These are phyloP conservation scores for Pocota personata DNA, from an alignment of 2,888 invertebrate species.

Conservation along the genomic window DNA sequence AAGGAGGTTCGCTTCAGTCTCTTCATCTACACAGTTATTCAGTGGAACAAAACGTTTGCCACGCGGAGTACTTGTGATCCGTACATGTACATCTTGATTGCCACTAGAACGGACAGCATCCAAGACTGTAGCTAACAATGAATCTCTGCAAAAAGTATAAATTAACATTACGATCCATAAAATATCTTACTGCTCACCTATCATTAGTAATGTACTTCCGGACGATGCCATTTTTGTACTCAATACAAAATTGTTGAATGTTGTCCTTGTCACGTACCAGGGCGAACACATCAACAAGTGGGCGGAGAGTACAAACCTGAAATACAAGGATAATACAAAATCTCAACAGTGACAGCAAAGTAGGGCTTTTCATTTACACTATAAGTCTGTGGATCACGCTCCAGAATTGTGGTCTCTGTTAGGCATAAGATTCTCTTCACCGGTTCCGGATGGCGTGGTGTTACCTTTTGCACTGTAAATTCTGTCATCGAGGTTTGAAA, in stretches of 20 bases:
- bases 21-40: slow-evolving; percentile 96
- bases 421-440: slow-evolving; percentile 95
- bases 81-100: slow-evolving; percentile 97
- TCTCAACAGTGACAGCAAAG: not conserved
- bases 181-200: slow-evolving; percentile 84
- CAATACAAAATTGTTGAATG: slow-evolving; percentile 96
- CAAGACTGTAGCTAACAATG: slow-evolving; percentile 95
- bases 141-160: too few relatives aligned
- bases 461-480: slow-evolving; percentile 97
- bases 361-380: slow-evolving; percentile 83
- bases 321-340: not conserved
- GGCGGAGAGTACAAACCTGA: slow-evolving; percentile 90
- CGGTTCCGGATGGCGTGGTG: slow-evolving; percentile 91
- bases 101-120: slow-evolving; percentile 99
- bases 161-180: not conserved
- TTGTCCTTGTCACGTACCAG: slow-evolving; percentile 94
- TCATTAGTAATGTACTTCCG: slow-evolving; percentile 96
- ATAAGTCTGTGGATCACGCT: slow-evolving; percentile 98
- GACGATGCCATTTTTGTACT: slow-evolving; percentile 95
- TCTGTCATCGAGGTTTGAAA: slow-evolving; percentile 98
- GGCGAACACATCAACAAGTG: slow-evolving; percentile 93
- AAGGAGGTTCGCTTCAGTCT: slow-evolving; percentile 94
- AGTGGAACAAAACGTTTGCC: slow-evolving; percentile 95
- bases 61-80: slow-evolving; percentile 92
- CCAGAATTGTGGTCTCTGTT: slow-evolving; percentile 97